A percentile compares a stretch with the other conserved stretches of the same genome.
Evolutionary conservation across 2,888 invertebrate genomes (phyloP).

Genomic region (Epirrhoe alternata): DNA sequence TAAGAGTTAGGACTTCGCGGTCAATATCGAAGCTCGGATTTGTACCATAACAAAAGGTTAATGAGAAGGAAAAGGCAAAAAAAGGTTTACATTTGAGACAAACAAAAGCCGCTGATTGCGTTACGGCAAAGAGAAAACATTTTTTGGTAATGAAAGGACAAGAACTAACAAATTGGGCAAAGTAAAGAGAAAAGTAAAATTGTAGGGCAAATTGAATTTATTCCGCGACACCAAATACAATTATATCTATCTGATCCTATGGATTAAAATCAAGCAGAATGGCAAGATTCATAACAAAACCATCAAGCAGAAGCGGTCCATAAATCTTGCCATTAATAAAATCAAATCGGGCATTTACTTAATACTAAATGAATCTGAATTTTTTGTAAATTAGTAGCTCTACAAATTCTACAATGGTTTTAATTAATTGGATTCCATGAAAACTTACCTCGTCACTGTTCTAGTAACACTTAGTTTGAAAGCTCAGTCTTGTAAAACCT

Average conservation of each 20-base stretch:
- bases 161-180: neutral
- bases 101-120: constrained; percentile 23
- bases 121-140: constrained; percentile 3
- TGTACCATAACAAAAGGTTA: constrained; percentile 6
- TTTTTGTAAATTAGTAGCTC: neutral
- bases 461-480: constrained; percentile 4
- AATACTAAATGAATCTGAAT: no score
- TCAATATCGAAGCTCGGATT: neutral
- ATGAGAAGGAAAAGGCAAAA: constrained; percentile 11
- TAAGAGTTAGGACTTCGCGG: no score
- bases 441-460: neutral
- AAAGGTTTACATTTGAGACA: constrained; percentile 18
- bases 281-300: no score
- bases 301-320: no score
- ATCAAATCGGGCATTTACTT: no score
- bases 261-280: neutral
- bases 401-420: neutral
- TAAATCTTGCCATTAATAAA: no score
- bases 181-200: neutral
- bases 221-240: no score
- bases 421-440: neutral
- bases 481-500: constrained; percentile 5
- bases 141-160: constrained; percentile 8
- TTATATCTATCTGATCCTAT: no score
- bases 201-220: neutral